A percentile compares a stretch with the other conserved stretches of the same genome.
These are phyloP conservation scores for Hecatera dysodea DNA, from an alignment of 2,888 invertebrate genomes.

Conservation along the genomic window DNA sequence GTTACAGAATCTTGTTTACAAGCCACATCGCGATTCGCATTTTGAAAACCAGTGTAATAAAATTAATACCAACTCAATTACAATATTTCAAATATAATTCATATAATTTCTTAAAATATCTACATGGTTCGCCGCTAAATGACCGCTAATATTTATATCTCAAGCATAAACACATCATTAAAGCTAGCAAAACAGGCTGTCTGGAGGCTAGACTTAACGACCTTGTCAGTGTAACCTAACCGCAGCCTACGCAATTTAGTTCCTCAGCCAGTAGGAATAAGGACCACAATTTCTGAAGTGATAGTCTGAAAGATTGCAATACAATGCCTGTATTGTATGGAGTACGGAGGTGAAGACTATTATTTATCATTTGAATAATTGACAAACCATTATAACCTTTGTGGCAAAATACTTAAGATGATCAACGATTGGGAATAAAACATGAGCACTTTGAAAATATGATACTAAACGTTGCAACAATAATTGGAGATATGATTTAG, in stretches of 20 bases:
- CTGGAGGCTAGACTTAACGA: conserved; percentile 58
- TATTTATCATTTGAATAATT: conserved; percentile 58
- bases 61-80: conserved; percentile 43
- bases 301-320: conserved; percentile 50
- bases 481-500: conserved; percentile 40
- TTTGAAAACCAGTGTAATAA: conserved; percentile 47
- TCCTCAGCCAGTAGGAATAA: conserved; percentile 47
- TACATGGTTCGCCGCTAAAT: conserved; percentile 16
- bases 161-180: conserved; percentile 48
- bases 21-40: conserved; percentile 33
- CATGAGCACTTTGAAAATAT: conserved; percentile 21
- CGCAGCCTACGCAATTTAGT: conserved; percentile 31
- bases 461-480: conserved; percentile 17
- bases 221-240: conserved; percentile 54
- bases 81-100: background rate
- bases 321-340: conserved; percentile 56
- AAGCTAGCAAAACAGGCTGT: conserved; percentile 53
- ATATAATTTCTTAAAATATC: conserved; percentile 12
- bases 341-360: conserved; percentile 40
- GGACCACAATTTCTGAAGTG: conserved; percentile 36
- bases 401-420: conserved; percentile 31
- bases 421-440: conserved; percentile 36
- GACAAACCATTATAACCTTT: conserved; percentile 54
- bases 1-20: conserved; percentile 70
- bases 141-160: conserved; percentile 36